A percentile compares a stretch with the other conserved stretches of the same genome.
Evolutionary conservation across 2,113 vertebrate genomes (phyloP).

Genomic region (Phrynosoma blainvillii): DNA sequence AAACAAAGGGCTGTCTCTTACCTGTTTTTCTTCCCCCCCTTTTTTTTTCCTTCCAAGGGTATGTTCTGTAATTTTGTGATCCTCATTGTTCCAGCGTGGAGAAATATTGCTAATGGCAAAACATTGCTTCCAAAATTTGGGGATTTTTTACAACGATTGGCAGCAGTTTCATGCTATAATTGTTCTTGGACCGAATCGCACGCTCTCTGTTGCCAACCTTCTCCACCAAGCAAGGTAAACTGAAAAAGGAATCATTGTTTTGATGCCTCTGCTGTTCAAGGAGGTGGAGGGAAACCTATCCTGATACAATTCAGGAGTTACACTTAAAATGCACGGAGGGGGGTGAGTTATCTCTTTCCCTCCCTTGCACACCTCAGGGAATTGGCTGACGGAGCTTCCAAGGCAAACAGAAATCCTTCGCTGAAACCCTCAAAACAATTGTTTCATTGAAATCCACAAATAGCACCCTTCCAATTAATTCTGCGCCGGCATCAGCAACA

Average conservation of each 20-base stretch:
- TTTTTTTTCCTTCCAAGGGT: conserved; percentile 48
- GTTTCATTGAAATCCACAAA: conserved; percentile 35
- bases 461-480: conserved; percentile 39
- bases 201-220: conserved; percentile 42
- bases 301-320: conserved; percentile 29
- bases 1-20: conserved; percentile 51
- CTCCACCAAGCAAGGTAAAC: conserved; percentile 43
- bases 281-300: conserved; percentile 25
- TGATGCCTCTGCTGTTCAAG: neutral
- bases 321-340: neutral
- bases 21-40: neutral
- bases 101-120: conserved; percentile 58
- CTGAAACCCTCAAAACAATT: neutral
- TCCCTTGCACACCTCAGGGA: neutral
- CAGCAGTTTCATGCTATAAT: conserved; percentile 34
- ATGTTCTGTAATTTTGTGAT: conserved; percentile 49
- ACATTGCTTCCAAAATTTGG: conserved; percentile 51
- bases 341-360: neutral
- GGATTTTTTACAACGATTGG: conserved; percentile 62
- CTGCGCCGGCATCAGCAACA: conserved; percentile 48
- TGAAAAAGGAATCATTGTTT: conserved; percentile 55
- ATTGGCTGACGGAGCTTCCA: conserved; percentile 28
- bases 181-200: conserved; percentile 57
- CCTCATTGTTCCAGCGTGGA: conserved; percentile 55
- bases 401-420: conserved; percentile 42